Evolutionary conservation across 2,888 invertebrate species (phyloP), one percentile per base, ranked within the genome.

Genomic region (Erannis defoliaria): DNA sequence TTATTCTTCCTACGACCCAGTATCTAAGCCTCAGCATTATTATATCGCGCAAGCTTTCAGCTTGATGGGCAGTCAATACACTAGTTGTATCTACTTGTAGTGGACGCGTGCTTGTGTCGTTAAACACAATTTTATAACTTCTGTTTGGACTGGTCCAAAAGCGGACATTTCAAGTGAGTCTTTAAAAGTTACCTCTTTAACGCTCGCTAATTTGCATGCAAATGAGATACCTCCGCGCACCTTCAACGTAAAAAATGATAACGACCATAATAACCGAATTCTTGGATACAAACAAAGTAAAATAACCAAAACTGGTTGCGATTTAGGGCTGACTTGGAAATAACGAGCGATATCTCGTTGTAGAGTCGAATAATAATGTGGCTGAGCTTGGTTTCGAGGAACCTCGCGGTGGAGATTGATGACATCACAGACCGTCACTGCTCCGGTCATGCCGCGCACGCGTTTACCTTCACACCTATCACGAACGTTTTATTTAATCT

Each of bases 301-400:
- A 83, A 83, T 31, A 64, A 66, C 67, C 64, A 66, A 85, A 88
- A 90, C 89, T 77, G 86, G 87, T 89, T 85, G 76, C 73, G 74
- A 81, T 83, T 84, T 80, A 67, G 76, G 76, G 77, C 74, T 78
- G 77, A 85, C 70, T 76, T 74, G 71, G 75, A 76, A 53, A 79
- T 80, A 84, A 83, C 78, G 81, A 84, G 76, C 73, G 80, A 85
- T 84, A 84, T 80, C 79, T 70, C 72, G 80, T 75, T 78, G 72
- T 74, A 68, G 71, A 64, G 75, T 75, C 72, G 84, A 88, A 89
- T 89, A 89, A 87, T 86, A 90, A 90, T 85, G 79, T 73, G 76
- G 79, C 73, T 74, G 81, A 80, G 82, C 78, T 88, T 79, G 84
- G 84, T 81, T 91, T 90, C 90, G 87, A 84, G 84, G 90, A 92